phyloP scores from a whole-genome alignment of 1,140 invertebrate genomes.

The Riptortus pedestris region DNA sequence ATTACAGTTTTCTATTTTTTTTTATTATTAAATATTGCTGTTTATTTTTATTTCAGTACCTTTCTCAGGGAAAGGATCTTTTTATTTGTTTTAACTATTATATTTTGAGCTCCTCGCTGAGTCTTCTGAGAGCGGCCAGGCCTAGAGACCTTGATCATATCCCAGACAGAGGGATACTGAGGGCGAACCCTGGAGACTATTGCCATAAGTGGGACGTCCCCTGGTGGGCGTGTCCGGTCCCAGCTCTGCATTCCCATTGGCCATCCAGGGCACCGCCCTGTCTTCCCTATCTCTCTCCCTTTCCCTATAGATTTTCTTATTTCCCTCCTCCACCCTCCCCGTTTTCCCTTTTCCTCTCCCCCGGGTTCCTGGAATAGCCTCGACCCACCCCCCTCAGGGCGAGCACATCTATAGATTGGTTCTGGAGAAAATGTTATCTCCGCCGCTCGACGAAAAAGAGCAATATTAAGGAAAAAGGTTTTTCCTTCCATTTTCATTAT shows the following conservation, averaged over 20 bases:
- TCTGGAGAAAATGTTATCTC: not conserved
- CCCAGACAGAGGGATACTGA: too few species aligned
- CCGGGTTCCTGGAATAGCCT: slow-evolving; percentile 1
- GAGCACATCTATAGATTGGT: slow-evolving; percentile 14
- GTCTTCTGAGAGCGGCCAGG: too few species aligned
- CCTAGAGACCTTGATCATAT: too few species aligned
- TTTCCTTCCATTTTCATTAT: slow-evolving; percentile 10
- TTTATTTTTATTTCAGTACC: too few species aligned
- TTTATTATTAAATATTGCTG: too few species aligned
- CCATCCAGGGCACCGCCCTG: not conserved
- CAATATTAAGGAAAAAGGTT: slow-evolving; percentile 8
- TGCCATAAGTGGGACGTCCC: slow-evolving; percentile 12
- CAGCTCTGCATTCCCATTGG: not conserved
- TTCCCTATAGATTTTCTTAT: too few species aligned
- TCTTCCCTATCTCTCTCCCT: not conserved
- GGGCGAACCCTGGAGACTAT: not conserved
- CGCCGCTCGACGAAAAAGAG: not conserved
- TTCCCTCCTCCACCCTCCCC: not conserved
- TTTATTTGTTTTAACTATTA: too few species aligned
- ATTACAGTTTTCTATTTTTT: too few species aligned
- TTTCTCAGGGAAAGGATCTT: too few species aligned
- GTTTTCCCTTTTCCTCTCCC: not conserved
- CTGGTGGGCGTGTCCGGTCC: not conserved
- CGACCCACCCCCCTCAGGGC: too few species aligned
- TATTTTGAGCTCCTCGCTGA: too few species aligned